Base-by-base conservation (phyloP, 2,888 invertebrate genomes). In the Philopedon plagiatum region DNA sequence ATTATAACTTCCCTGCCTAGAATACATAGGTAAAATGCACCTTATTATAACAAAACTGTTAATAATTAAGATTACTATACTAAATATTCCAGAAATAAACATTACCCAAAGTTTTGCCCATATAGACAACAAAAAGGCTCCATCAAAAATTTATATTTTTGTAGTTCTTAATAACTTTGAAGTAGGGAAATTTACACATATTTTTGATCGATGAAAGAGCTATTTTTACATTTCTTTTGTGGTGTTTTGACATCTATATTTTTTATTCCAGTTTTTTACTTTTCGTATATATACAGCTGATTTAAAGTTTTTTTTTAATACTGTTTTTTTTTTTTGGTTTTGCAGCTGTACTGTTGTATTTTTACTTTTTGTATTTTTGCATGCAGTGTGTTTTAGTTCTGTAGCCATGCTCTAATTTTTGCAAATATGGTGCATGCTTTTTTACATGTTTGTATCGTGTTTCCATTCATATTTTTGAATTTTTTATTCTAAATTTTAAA, bases 131-230 rank as follows among this genome's bases (percentile, higher is more conserved):
- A n/a, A n/a, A n/a, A n/a, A n/a, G n/a, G n/a, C n/a, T n/a, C n/a
- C n/a, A n/a, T n/a, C n/a, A n/a, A n/a, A n/a, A n/a, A 34, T 34
- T 29, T 34, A 11, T 8, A 34, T 34, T 34, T 34, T 34, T 34
- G 34, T 34, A 11, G 34, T n/a, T n/a, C n/a, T n/a, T n/a, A n/a
- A n/a, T n/a, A n/a, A n/a, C n/a, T n/a, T n/a, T n/a, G n/a, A n/a
- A n/a, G n/a, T n/a, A n/a, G n/a, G n/a, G n/a, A 39, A 37, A 37
- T 41, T 9, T 44, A 19, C n/a, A n/a, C n/a, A n/a, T 29, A 3
- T 39, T 68, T 62, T 61, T 68, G 68, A 61, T 62, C 68, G 68
- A 56, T 68, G 62, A 32, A 62, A 68, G 68, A 67, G 8, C n/a
- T 32, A 32, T 34, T 34, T 3, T 32, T 57, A 37, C 7, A n/a